Conservation (phyloP, 2,113 vertebrate genomes). For the Zeus faber region DNA sequence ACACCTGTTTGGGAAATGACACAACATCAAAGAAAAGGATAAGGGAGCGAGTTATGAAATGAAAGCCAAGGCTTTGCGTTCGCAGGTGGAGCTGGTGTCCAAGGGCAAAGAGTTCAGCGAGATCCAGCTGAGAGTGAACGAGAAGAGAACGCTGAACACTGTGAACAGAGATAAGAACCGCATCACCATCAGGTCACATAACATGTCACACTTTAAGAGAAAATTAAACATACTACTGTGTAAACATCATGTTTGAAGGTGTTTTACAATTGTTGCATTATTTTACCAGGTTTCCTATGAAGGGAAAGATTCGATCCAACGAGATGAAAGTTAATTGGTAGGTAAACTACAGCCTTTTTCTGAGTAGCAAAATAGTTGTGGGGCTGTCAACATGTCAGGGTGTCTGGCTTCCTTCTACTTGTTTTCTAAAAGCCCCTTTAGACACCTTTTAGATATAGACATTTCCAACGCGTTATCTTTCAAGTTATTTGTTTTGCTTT, state of each 20-base stretch:
- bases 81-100: conserved; percentile 85
- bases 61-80: conserved; percentile 13
- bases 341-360: no score
- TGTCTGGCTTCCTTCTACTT: no score
- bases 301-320: conserved; percentile 93
- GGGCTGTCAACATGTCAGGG: no score
- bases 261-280: not conserved
- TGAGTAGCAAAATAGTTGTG: no score
- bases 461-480: no score
- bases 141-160: conserved; percentile 87
- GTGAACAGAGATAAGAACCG: conserved; percentile 91
- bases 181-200: conserved; percentile 87
- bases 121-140: conserved; percentile 87
- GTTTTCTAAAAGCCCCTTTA: no score
- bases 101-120: conserved; percentile 87
- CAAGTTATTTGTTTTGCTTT: no score
- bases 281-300: conserved; percentile 86
- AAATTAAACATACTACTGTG: not conserved
- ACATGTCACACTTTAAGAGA: no score
- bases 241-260: no score
- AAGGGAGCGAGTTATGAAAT: not conserved
- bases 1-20: not conserved
- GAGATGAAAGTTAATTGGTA: conserved; percentile 99
- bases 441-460: no score
- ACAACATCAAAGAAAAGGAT: not conserved